These are phyloP conservation scores for Therioaphis trifolii DNA, from an alignment of 2,888 invertebrate genomes.

Conservation along the genomic window DNA sequence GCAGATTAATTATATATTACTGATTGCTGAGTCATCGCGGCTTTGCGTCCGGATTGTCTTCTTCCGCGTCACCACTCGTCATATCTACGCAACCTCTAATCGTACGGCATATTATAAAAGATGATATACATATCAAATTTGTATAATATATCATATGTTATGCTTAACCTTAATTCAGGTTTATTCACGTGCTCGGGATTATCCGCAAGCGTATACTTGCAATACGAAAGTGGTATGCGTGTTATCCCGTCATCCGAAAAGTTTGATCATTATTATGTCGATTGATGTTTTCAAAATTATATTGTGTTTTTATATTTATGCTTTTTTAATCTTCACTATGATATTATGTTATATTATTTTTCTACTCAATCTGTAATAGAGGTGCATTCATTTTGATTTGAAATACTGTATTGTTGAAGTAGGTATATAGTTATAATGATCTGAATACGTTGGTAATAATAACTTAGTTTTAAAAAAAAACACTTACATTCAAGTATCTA, in stretches of 20 bases:
- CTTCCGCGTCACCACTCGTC: not conserved
- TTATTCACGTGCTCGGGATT: slow-evolving; percentile 10
- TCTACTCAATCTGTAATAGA: too few species aligned
- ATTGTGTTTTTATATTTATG: too few species aligned
- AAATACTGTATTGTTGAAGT: too few species aligned
- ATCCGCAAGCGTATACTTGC: not conserved
- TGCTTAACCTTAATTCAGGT: slow-evolving; percentile 15
- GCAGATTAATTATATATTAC: not conserved
- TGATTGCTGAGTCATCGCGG: not conserved
- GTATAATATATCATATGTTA: too few species aligned
- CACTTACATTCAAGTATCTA: too few species aligned
- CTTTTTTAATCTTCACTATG: too few species aligned
- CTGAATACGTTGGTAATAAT: too few species aligned
- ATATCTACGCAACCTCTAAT: not conserved
- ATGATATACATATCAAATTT: slow-evolving; percentile 7
- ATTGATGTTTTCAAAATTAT: not conserved
- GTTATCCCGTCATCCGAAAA: not conserved
- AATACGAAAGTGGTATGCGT: not conserved
- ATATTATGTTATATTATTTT: not conserved
- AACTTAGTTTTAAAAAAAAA: too few species aligned
- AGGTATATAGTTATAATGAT: too few species aligned
- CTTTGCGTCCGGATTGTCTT: slow-evolving; percentile 1
- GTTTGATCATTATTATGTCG: not conserved
- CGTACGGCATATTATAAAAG: not conserved
- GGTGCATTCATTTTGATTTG: too few species aligned